phyloP scores from a whole-genome alignment of 2,113 vertebrate genomes.

The Egretta garzetta region DNA sequence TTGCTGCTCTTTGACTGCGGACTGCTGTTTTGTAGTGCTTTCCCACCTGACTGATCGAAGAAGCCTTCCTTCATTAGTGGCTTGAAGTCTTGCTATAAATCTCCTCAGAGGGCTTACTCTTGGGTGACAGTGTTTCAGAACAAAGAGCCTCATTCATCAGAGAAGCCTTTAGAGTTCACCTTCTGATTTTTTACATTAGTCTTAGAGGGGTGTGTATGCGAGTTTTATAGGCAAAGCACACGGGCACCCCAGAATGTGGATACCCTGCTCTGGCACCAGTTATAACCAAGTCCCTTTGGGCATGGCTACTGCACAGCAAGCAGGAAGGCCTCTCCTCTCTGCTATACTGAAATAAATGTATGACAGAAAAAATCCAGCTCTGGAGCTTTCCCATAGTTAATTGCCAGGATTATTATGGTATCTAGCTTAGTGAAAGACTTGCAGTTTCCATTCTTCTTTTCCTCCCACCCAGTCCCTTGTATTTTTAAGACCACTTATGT shows the following conservation, averaged over 20 bases:
- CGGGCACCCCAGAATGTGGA: neutral
- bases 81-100: neutral
- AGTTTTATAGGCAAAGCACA: constrained; percentile 1
- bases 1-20: neutral
- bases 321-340: neutral
- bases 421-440: neutral
- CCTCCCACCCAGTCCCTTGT: neutral
- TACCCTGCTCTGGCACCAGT: neutral
- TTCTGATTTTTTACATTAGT: neutral
- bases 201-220: neutral
- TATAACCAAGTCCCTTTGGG: neutral
- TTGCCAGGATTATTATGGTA: neutral
- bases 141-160: constrained; percentile 8
- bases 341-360: neutral
- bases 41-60: neutral
- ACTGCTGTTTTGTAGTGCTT: neutral
- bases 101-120: neutral
- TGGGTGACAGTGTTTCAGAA: neutral
- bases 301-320: neutral
- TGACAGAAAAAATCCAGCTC: neutral
- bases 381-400: neutral
- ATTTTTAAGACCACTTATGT: constrained; percentile 26
- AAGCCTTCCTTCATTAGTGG: neutral
- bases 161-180: neutral
- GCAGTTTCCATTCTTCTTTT: neutral